Base-by-base conservation (phyloP, 2,113 vertebrate genomes). In the Murina feae region DNA sequence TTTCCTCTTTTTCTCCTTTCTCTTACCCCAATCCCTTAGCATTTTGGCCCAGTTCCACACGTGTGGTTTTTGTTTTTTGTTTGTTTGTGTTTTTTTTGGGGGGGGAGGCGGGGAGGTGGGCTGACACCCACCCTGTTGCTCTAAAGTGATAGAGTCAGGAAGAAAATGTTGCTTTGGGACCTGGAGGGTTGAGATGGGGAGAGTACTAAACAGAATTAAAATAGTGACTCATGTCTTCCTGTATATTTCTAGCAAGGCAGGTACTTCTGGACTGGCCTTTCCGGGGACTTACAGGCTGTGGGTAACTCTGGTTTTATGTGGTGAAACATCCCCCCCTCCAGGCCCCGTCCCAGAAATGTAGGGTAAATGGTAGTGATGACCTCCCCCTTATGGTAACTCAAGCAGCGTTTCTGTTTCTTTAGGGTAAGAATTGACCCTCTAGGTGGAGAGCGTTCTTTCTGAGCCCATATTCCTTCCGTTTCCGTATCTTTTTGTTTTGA, bases 171-270 rank as follows among this genome's bases (percentile, higher is more conserved):
- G 83, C 89, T 91, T 80, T 88, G 72, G 93, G 65, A 93, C 53
- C 39, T 90, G 79, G 65, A 94, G 66, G 32, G 9, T 88, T 95
- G 66, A 65, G 72, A 84, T 91, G 65, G 35, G 44, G 65, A 74
- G 35, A 68, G 71, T 37, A 74, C 6, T 81, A 84, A 91, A 66
- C 79, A 91, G 74, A 92, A 94, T 93, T 96, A 92, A 96, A 97
- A 88, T 66, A 95, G 87, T 94, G 96, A 95, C 85, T 96, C 91
- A 95, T 95, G 69, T 96, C 89, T 93, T 95, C 88, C 91, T 87
- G 71, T 82, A 86, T 94, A 80, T 96, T 95, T 95, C 91, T 88
- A 90, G 88, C 80, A 93, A 95, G 90, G 72, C 90, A 94, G 92
- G 92, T 96, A 90, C 81, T 93, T 83, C 87, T 94, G 74, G 58